Evolutionary conservation across 2,797 vertebrate species (phyloP), one percentile per base, ranked within the genome.

Genomic region (Epinephelus coioides): DNA sequence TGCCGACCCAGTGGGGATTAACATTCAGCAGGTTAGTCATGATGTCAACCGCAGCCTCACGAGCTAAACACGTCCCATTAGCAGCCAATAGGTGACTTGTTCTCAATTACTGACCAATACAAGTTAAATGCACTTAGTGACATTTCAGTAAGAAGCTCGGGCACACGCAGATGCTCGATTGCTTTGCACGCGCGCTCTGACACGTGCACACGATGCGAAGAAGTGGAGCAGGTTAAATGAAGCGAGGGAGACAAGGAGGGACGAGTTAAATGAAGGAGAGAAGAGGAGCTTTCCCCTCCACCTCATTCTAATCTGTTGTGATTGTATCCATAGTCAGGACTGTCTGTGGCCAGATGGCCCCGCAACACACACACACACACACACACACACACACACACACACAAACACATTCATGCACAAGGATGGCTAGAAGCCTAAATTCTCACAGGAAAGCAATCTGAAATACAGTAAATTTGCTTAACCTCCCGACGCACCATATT

Each of bases 251-350:
- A 88, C 88, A 55, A 90, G 91, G 72, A 91, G 85, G 84, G 89
- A 89, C 10, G 77, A 90, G 90, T 94, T 94, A 92, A 94, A 94
- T 93, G 92, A 94, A 92, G 90, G 86, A 91, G 87, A 94, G 92
- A 92, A 93, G 85, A 93, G 76, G 69, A 87, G 85, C 84, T 90
- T 93, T 93, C 83, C 90, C 85, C 80, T 91, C 80, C 86, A 88
- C 86, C 91, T 91, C 90, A 91, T 89, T 87, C 88, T 94, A 92
- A 94, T 94, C 89, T 91, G 89, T 81, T 91, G 85, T 85, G 90
- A 93, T 92, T 83, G 89, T 91, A 87, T 85, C 89, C 86, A 85
- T 82, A 79, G 81, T 88, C 81, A 85, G 86, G 78, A 85, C 89
- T 87, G 84, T 85, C 84, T 30, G 56, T 55, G 63, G 81, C 91